Evolutionary conservation across 2,113 vertebrate species (phyloP), one percentile per base, ranked within the genome.

Genomic region (Rhagologus leucostigma): DNA sequence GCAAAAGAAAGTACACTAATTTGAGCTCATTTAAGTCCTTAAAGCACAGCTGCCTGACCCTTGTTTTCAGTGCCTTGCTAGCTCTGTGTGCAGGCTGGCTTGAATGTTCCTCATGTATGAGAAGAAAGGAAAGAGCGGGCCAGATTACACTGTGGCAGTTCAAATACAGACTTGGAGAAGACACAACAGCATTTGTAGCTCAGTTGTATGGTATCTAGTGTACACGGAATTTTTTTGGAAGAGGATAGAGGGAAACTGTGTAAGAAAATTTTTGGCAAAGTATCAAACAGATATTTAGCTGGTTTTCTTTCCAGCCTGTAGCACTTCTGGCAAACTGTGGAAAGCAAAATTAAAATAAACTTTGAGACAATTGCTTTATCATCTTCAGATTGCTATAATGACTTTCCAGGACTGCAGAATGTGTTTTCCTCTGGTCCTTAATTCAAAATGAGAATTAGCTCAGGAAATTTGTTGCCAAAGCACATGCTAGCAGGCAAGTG

Each of bases 221-320:
- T 82, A 93, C 90, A 84, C 13, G 11, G 73, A 79, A 59, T 90
- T 92, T 84, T 93, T 92, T 91, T 93, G 44, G 76, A 94, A 89
- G 74, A 91, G 82, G 77, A 92, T 90, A 63, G 93, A 87, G 87
- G 85, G 89, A 94, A 84, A 90, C 63, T 79, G 80, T 65, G 80
- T 59, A 92, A 93, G 87, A 95, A 84, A 96, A 73, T 41, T 93
- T 95, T 95, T 97, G 96, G 97, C 96, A 46, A 94, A 93, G 50
- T 91, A 95, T 97, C 96, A 97, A 95, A 88, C 89, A 97, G 91
- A 96, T 92, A 96, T 95, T 97, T 96, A 93, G 94, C 85, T 96
- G 91, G 91, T 97, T 97, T 98, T 95, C 89, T 94, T 97, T 92
- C 90, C 96, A 95, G 94, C 94, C 87, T 93, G 93, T 97, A 95